Percentiles rank a stretch among this genome's conserved stretches.
Evolutionary conservation across 1,140 invertebrate species (phyloP).

Genomic region (Cydia pomonella): DNA sequence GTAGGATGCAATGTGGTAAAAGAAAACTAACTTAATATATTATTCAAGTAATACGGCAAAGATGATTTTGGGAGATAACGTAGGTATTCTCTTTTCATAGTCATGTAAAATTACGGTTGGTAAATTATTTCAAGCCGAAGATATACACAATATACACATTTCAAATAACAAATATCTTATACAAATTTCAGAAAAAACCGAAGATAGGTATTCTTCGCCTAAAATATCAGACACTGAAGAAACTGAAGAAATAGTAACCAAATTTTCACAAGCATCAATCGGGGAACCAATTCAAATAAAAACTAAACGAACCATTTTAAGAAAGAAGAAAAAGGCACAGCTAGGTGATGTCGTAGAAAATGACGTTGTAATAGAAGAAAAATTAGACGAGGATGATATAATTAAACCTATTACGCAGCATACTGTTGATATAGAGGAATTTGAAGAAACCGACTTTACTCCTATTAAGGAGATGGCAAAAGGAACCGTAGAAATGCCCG

Average conservation of each 20-base stretch:
- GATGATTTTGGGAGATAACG: too few relatives aligned
- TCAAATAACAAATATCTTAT: not conserved
- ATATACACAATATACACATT: not conserved
- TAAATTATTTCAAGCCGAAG: too few relatives aligned
- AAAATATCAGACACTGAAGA: constrained; percentile 77
- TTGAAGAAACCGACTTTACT: constrained; percentile 56
- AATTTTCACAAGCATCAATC: constrained; percentile 75
- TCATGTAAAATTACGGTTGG: too few relatives aligned
- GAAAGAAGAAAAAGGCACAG: constrained; percentile 60
- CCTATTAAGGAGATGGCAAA: constrained; percentile 43
- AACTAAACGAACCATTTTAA: constrained; percentile 80
- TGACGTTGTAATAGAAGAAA: constrained; percentile 78
- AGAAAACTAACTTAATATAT: too few relatives aligned
- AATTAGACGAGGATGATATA: constrained; percentile 63
- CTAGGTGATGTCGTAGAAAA: constrained; percentile 49
- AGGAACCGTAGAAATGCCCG: constrained; percentile 68
- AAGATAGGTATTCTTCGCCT: constrained; percentile 51
- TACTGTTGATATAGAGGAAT: constrained; percentile 66
- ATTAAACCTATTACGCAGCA: constrained; percentile 42
- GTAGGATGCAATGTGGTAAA: too few relatives aligned
- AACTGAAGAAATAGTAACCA: constrained; percentile 81
- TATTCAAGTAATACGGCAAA: too few relatives aligned
- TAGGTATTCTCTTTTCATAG: too few relatives aligned
- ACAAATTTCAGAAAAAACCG: constrained; percentile 52
- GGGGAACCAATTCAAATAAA: constrained; percentile 77